Conservation (phyloP, 2,113 vertebrate species). For the Phoenicopterus ruber region DNA sequence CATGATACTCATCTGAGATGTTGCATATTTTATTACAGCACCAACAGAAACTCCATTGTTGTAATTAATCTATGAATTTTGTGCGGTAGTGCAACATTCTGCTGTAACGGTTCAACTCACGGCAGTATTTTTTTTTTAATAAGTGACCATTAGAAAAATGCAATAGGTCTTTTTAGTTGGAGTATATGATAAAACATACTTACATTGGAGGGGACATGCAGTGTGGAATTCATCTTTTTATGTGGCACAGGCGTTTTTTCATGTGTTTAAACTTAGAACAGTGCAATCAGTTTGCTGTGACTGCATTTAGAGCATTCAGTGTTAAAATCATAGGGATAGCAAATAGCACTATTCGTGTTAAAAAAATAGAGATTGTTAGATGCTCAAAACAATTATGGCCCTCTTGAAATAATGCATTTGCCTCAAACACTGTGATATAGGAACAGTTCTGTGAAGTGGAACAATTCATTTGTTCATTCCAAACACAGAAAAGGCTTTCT, state of each 20-base stretch:
- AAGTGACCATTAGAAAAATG: not conserved
- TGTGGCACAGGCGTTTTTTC: not conserved
- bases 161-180: not conserved
- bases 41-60: not conserved
- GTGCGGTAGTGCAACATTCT: not conserved
- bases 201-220: not conserved
- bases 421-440: slow-evolving; percentile 70
- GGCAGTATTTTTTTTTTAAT: not conserved
- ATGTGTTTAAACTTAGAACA: not conserved
- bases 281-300: slow-evolving; percentile 17
- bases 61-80: not conserved
- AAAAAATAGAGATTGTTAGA: not conserved
- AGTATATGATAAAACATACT: not conserved
- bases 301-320: not conserved
- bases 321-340: not conserved
- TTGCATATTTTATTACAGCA: not conserved
- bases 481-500: slow-evolving; percentile 26
- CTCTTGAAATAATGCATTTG: slow-evolving; percentile 34
- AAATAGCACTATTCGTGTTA: not conserved
- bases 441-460: slow-evolving; percentile 6
- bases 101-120: not conserved
- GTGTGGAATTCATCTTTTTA: not conserved
- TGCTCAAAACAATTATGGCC: not conserved
- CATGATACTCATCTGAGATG: not conserved
- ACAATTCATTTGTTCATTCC: not conserved